Conservation (phyloP, 2,797 vertebrate genomes). For the Chelmon rostratus region DNA sequence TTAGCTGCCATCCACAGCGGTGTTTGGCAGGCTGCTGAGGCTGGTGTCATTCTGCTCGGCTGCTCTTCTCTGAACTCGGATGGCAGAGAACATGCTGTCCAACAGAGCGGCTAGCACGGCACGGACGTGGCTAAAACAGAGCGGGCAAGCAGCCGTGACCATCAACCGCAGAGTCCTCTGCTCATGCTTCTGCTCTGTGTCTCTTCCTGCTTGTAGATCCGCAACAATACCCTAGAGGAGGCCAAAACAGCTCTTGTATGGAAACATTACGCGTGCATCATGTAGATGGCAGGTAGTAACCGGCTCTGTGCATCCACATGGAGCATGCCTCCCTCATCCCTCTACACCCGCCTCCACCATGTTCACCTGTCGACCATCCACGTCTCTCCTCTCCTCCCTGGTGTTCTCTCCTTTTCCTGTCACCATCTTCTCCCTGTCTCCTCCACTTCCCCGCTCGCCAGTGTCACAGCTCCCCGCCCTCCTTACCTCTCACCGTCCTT, state of each 20-base stretch:
- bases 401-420: slow-evolving; percentile 18
- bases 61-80: slow-evolving; percentile 69
- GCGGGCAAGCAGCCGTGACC: slow-evolving; percentile 75
- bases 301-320: slow-evolving; percentile 50
- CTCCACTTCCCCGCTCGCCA: slow-evolving; percentile 10
- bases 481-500: slow-evolving; percentile 25
- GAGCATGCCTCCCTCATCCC: slow-evolving; percentile 40
- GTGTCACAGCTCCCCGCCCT: slow-evolving; percentile 29
- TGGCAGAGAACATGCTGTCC: slow-evolving; percentile 71
- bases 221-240: slow-evolving; percentile 49
- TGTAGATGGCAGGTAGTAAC: slow-evolving; percentile 52
- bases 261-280: slow-evolving; percentile 66
- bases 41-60: slow-evolving; percentile 79
- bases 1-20: slow-evolving; percentile 66
- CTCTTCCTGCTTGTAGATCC: slow-evolving; percentile 57
- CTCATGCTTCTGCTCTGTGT: slow-evolving; percentile 56
- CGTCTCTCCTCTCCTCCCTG: slow-evolving; percentile 30
- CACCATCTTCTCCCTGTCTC: slow-evolving; percentile 27
- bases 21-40: slow-evolving; percentile 75
- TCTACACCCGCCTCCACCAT: slow-evolving; percentile 40
- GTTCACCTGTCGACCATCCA: slow-evolving; percentile 60
- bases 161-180: slow-evolving; percentile 44
- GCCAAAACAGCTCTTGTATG: slow-evolving; percentile 48
- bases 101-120: slow-evolving; percentile 75
- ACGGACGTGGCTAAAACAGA: slow-evolving; percentile 71